Evolutionary conservation across 2,888 invertebrate species (phyloP), one percentile per base, ranked within the genome.

Genomic region (Rhogogaster chlorosoma): DNA sequence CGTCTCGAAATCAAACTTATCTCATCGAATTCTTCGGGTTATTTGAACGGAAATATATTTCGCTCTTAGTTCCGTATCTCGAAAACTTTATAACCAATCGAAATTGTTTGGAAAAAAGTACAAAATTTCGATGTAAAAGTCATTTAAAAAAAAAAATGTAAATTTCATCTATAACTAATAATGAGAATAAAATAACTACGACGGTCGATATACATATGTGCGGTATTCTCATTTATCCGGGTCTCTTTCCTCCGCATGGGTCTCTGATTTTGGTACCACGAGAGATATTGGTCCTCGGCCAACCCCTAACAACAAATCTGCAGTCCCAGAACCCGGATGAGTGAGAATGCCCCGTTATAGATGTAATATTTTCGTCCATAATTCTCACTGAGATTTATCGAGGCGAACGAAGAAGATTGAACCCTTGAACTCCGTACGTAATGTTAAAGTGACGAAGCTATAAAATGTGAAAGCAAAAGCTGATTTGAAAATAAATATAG

Each of bases 21-120:
- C 75, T 75, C 45, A 75, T 45, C 45, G 29, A 49, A 75, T 15
- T 10, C 45, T 49, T 45, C 26, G 5, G 45, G 75, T 22, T 32
- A 18, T 78, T 78, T n/a, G n/a, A 78, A 78, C 32, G 53, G 36
- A 22, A 22, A n/a, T 53, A 57, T 78, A 78, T 78, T 78, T 57
- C 49, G 53, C 3, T 22, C 32, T 78, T 78, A 10, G 26, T 53
- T 53, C n/a, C 49, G 22, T 36, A 36, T 53, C 9, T 26, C n/a
- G 2, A 18, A 32, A 53, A 78, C 53, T 78, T 78, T 26, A 61
- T 22, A n/a, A 36, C n/a, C 57, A 32, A 26, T n/a, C 22, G 3
- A 53, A 78, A 75, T 45, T 75, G 26, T 75, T 38, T n/a, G 45
- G 45, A 32, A 75, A 75, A 75, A 75, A 3, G 5, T 26, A 2